Base-by-base conservation (phyloP, 1,140 invertebrate genomes). In the Achatina immaculata region DNA sequence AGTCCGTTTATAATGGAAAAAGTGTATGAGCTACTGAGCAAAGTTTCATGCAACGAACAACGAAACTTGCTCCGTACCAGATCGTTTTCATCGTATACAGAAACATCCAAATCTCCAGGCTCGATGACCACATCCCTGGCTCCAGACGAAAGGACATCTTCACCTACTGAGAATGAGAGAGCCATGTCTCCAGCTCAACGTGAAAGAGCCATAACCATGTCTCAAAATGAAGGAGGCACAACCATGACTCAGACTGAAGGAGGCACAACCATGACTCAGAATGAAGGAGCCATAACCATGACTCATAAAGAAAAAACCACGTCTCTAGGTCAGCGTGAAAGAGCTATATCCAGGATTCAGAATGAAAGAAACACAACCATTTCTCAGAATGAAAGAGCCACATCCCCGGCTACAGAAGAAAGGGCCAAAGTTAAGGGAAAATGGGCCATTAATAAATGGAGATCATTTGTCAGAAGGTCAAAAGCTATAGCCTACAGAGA, bases 21-120 rank as follows among this genome's bases (percentile, higher is more conserved):
- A 77, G 75, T 77, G n/a, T 43, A n/a, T 66, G 75, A 77, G 34
- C 62, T 77, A 19, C 36, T 55, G 36, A 77, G 75, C 38, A 77
- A 66, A 42, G 58, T 51, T 31, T 76, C 73, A 42, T 42, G 38
- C 36, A 43, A n/a, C 11, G 75, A 77, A 9, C 31, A 36, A 34
- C 38, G 24, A 36, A 28, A 68, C 14, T 11, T 48, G 0, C 14
- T 45, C 16, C 76, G 62, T 38, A 4, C 76, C 19, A 78, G 68
- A 62, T 68, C 62, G 4, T 40, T 40, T 4, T 48, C 19, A 11
- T 40, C 38, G 16, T n/a, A 28, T 40, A 42, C 7, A 11, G 69
- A 72, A 7, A 68, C 16, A 31, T 34, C 4, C 4, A 68, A 14
- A 1, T 11, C 28, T 14, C 7, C 36, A 3, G 38, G 42, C 38